Evolutionary conservation across 1,140 invertebrate genomes (phyloP).

Genomic region (Zaprionus gabonicus): DNA sequence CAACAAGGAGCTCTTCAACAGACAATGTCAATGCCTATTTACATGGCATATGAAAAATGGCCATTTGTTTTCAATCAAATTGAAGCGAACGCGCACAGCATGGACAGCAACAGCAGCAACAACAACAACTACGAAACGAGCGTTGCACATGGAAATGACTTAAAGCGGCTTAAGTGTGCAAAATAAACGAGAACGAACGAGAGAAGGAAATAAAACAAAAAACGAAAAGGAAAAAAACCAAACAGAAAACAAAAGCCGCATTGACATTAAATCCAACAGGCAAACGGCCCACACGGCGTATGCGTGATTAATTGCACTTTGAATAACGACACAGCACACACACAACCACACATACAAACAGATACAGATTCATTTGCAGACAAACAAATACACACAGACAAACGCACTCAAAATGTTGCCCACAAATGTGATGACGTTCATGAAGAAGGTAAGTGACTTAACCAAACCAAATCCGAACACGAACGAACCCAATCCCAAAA

Average conservation of each 20-base stretch:
- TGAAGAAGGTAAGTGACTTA: constrained; percentile 89
- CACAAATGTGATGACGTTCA: constrained; percentile 92
- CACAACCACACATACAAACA: constrained; percentile 18
- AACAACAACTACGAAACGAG: constrained; percentile 16
- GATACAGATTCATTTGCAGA: constrained; percentile 12
- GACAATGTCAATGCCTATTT: constrained; percentile 73
- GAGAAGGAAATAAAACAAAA: constrained; percentile 26
- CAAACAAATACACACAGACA: constrained; percentile 7
- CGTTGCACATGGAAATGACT: constrained; percentile 37
- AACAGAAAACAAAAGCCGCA: constrained; percentile 23
- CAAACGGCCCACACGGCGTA: constrained; percentile 48
- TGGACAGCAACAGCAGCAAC: constrained; percentile 40
- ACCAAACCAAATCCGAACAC: not conserved
- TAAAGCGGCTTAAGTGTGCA: constrained; percentile 52
- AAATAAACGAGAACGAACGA: constrained; percentile 29
- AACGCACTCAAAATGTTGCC: constrained; percentile 88
- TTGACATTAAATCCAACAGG: constrained; percentile 6
- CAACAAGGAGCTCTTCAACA: constrained; percentile 19
- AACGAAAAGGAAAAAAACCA: constrained; percentile 23
- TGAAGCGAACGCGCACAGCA: constrained; percentile 46
- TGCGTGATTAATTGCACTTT: constrained; percentile 80
- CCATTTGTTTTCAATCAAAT: constrained; percentile 60
- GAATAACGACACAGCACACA: constrained; percentile 43
- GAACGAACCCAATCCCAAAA: not conserved
- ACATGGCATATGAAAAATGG: constrained; percentile 74